phyloP scores from a whole-genome alignment of 2,797 vertebrate genomes.

The Pseudomugil gertrudae region DNA sequence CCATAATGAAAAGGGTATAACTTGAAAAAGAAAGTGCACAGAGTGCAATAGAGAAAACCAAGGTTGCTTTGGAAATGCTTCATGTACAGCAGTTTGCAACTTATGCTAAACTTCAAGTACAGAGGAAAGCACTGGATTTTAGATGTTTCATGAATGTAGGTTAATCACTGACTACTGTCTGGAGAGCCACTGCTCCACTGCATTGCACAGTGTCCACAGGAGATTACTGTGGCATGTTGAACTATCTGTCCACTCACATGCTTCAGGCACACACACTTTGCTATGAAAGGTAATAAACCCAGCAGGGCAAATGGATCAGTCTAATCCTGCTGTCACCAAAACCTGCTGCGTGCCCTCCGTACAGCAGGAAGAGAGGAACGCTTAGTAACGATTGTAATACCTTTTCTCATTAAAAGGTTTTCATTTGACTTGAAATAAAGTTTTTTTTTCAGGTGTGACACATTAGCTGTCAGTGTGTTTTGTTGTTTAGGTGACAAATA shows the following conservation, averaged over 20 bases:
- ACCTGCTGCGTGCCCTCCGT: constrained; percentile 42
- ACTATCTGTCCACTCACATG: constrained; percentile 31
- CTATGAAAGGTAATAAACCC: constrained; percentile 41
- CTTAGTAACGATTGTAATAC: constrained; percentile 6
- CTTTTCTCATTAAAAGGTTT: constrained; percentile 38
- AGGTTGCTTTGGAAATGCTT: constrained; percentile 58
- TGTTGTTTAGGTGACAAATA: background rate
- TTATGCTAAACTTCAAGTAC: constrained; percentile 35
- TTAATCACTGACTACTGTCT: constrained; percentile 9
- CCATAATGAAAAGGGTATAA: constrained; percentile 33
- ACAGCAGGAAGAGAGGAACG: constrained; percentile 9
- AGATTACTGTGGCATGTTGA: constrained; percentile 46
- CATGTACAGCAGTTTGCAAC: constrained; percentile 35
- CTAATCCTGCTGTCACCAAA: constrained; percentile 52
- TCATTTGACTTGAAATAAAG: constrained; percentile 59
- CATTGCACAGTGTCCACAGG: constrained; percentile 8
- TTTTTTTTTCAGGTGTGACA: constrained; percentile 28
- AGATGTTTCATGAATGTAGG: constrained; percentile 34
- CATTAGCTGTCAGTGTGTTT: constrained; percentile 1
- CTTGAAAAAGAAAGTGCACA: constrained; percentile 47
- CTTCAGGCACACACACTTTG: constrained; percentile 35
- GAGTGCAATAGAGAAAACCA: constrained; percentile 39
- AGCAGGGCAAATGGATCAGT: constrained; percentile 46
- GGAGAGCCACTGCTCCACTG: constrained; percentile 34
- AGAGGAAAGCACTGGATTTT: constrained; percentile 12